Conservation (phyloP, 1,140 invertebrate species). For the Ceratosolen solmsi region DNA sequence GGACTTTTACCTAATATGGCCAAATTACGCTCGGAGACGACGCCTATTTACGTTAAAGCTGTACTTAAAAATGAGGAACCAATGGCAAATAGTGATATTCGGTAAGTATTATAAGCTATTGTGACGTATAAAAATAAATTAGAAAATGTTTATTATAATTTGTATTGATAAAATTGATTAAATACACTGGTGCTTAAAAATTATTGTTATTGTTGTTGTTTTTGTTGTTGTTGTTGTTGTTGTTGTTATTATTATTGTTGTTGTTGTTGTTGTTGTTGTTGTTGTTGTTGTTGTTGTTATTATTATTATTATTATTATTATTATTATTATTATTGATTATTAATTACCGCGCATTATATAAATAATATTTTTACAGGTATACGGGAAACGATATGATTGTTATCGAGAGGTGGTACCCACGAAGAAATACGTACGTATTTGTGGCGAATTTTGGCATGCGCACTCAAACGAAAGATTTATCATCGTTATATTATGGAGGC, state of each 20-base stretch:
- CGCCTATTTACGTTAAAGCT: conserved; percentile 81
- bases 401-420: conserved; percentile 83
- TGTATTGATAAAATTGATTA: too few species aligned
- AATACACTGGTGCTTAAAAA: too few species aligned
- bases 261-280: too few species aligned
- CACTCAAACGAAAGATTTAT: conserved; percentile 79
- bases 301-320: too few species aligned
- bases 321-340: too few species aligned
- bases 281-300: too few species aligned
- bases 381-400: conserved; percentile 79
- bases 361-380: conserved; percentile 65
- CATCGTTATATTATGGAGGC: conserved; percentile 83
- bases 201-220: too few species aligned
- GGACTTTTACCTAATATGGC: conserved; percentile 75
- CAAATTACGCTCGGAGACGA: conserved; percentile 75
- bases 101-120: conserved; percentile 60
- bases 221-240: too few species aligned
- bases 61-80: conserved; percentile 78
- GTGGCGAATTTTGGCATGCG: conserved; percentile 80
- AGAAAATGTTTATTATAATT: too few species aligned
- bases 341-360: not conserved
- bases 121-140: not conserved
- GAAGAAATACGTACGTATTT: conserved; percentile 82
- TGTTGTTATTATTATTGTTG: too few species aligned
- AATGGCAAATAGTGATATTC: conserved; percentile 78